Evolutionary conservation across 2,888 invertebrate genomes (phyloP).

Genomic region (Chorisops tibialis): DNA sequence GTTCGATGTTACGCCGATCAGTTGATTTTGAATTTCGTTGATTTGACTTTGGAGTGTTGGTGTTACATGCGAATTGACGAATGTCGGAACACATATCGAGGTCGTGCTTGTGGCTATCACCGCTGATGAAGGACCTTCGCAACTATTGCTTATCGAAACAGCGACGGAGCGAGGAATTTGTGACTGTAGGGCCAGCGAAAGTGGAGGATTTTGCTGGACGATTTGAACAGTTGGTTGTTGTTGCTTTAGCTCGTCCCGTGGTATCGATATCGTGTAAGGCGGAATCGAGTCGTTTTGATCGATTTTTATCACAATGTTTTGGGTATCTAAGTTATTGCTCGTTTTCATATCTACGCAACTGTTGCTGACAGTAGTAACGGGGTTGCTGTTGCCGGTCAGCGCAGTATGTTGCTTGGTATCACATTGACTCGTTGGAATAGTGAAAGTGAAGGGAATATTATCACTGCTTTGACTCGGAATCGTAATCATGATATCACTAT

Average conservation of each 20-base stretch:
- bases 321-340: slow-evolving; percentile 37
- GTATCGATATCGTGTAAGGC: slow-evolving; percentile 51
- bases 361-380: background rate
- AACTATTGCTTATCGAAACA: slow-evolving; percentile 14
- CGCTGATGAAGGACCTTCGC: slow-evolving; percentile 18
- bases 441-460: slow-evolving; percentile 48
- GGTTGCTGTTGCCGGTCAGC: background rate
- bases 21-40: slow-evolving; percentile 37
- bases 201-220: slow-evolving; percentile 12
- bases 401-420: slow-evolving; percentile 23
- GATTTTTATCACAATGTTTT: slow-evolving; percentile 51
- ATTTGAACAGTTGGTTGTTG: slow-evolving; percentile 23
- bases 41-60: slow-evolving; percentile 38
- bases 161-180: background rate
- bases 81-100: slow-evolving; percentile 32
- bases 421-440: slow-evolving; percentile 45
- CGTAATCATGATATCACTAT: slow-evolving; percentile 49
- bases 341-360: background rate
- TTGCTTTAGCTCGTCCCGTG: slow-evolving; percentile 42
- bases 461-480: slow-evolving; percentile 51
- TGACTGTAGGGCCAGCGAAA: slow-evolving; percentile 10
- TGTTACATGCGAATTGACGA: slow-evolving; percentile 34
- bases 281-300: slow-evolving; percentile 48
- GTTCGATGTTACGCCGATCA: slow-evolving; percentile 33
- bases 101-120: background rate